A percentile compares a stretch with the other conserved stretches of the same genome.
These are phyloP conservation scores for Onychostruthus taczanowskii DNA, from an alignment of 2,113 vertebrate genomes.

Conservation along the genomic window DNA sequence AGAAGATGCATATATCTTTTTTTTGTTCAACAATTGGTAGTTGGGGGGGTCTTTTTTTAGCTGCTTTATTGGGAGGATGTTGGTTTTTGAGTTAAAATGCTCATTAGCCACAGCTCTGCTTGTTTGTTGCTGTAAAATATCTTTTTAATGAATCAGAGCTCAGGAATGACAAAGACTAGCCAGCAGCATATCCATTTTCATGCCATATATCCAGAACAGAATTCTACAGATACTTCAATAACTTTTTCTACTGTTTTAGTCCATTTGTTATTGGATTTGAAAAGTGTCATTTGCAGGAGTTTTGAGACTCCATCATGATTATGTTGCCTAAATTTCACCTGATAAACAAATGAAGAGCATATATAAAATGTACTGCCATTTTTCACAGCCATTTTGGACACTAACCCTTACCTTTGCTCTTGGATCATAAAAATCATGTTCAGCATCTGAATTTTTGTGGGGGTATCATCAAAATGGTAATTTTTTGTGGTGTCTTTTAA, in stretches of 20 bases:
- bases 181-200: not conserved
- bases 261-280: not conserved
- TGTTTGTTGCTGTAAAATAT: not conserved
- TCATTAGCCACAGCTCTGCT: not conserved
- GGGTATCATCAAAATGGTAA: not conserved
- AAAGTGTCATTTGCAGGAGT: not conserved
- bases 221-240: not conserved
- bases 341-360: not conserved
- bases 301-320: not conserved
- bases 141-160: not conserved
- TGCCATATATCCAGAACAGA: not conserved
- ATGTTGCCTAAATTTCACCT: not conserved
- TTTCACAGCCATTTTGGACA: not conserved
- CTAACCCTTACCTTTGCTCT: not conserved
- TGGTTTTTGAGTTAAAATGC: not conserved
- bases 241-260: not conserved
- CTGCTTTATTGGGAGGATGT: not conserved
- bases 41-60: not conserved
- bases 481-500: not conserved
- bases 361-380: not conserved
- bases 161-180: not conserved
- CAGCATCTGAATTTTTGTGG: not conserved
- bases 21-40: not conserved
- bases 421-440: not conserved
- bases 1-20: not conserved